Conservation (phyloP, 2,797 vertebrate genomes). For the Coccyzus lansbergi region DNA sequence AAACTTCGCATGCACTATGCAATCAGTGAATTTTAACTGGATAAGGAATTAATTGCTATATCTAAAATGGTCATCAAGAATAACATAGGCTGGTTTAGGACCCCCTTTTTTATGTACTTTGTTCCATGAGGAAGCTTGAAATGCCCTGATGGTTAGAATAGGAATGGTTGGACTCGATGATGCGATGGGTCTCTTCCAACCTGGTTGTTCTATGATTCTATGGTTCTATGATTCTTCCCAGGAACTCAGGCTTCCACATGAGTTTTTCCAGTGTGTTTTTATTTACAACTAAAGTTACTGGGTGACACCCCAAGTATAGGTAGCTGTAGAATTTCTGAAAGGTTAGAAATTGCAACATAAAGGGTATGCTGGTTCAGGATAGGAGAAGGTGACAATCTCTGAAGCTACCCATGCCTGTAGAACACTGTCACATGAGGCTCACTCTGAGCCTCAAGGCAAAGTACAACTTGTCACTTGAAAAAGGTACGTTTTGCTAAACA, state of each 20-base stretch:
- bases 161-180: too few relatives aligned
- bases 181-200: too few relatives aligned
- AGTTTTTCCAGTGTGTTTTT: not conserved
- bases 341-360: not conserved
- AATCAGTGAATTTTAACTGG: conserved; percentile 21
- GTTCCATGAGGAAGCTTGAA: not conserved
- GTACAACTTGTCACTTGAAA: conserved; percentile 1
- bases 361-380: not conserved
- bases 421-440: not conserved
- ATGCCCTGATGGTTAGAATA: not conserved
- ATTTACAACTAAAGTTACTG: not conserved
- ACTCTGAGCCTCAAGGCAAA: not conserved
- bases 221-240: too few relatives aligned
- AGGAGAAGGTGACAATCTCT: not conserved
- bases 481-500: not conserved
- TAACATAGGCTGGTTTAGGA: not conserved
- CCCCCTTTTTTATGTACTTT: not conserved
- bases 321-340: not conserved
- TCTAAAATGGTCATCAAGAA: conserved; percentile 19
- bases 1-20: not conserved
- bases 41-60: not conserved
- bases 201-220: too few relatives aligned
- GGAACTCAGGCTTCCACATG: not conserved
- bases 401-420: not conserved
- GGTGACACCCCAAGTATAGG: not conserved